phyloP scores from a whole-genome alignment of 2,888 invertebrate genomes.

The Sturmia bella region DNA sequence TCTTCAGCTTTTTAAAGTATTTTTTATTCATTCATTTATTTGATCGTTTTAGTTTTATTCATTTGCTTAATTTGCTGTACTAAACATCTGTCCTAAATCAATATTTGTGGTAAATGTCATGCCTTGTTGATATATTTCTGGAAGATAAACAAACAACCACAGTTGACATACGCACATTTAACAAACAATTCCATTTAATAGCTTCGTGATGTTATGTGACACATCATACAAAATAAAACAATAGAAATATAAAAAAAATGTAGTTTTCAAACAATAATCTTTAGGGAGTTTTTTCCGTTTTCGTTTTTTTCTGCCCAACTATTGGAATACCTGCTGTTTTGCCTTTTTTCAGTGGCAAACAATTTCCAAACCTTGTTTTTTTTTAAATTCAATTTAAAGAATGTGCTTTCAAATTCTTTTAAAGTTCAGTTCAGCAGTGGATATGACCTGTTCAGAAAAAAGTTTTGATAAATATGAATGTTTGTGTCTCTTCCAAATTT shows the following conservation, averaged over 20 bases:
- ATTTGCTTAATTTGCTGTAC: constrained; percentile 10
- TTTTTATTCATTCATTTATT: constrained; percentile 39
- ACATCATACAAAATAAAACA: too few species aligned
- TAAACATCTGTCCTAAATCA: constrained; percentile 66
- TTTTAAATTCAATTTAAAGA: not conserved
- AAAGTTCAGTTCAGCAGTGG: constrained; percentile 26
- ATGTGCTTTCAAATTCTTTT: constrained; percentile 11
- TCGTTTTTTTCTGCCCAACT: not conserved
- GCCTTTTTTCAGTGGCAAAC: not conserved
- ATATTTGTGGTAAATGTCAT: constrained; percentile 63
- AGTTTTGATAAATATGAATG: constrained; percentile 25
- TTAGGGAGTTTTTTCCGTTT: constrained; percentile 35
- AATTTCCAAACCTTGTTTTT: constrained; percentile 1
- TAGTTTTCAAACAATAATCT: constrained; percentile 27
- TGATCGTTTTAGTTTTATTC: constrained; percentile 21
- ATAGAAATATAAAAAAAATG: not conserved
- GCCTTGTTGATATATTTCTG: constrained; percentile 57
- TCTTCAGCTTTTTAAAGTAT: constrained; percentile 11
- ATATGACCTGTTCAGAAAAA: constrained; percentile 36
- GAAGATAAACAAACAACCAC: constrained; percentile 39
- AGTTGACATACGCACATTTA: constrained; percentile 20
- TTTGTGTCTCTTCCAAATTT: constrained; percentile 12
- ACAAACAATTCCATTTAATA: constrained; percentile 32
- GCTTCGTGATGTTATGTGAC: not conserved
- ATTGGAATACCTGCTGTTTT: constrained; percentile 43